Evolutionary conservation across 2,888 invertebrate species (phyloP).

Genomic region (Xestoiulus laeticollis): DNA sequence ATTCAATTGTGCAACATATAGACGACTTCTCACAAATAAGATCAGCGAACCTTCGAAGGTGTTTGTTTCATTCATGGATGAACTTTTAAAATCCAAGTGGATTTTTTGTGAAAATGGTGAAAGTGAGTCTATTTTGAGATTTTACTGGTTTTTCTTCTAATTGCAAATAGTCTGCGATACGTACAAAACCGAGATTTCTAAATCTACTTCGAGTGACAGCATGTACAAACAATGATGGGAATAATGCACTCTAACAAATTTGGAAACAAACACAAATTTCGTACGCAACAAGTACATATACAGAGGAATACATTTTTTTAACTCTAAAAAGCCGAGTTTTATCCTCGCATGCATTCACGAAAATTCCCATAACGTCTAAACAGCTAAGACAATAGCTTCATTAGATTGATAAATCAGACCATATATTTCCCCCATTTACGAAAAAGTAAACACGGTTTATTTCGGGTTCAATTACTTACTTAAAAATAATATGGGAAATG

Average conservation of each 20-base stretch:
- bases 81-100: neutral
- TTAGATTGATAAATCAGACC: no score
- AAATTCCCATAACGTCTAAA: no score
- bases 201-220: neutral
- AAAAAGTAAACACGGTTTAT: no score
- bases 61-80: neutral
- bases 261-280: neutral
- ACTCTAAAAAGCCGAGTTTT: neutral
- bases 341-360: neutral
- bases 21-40: neutral
- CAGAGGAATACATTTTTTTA: no score
- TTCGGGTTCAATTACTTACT: no score
- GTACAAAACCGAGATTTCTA: neutral
- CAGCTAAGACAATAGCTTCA: no score
- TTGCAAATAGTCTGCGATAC: neutral
- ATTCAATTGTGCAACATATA: neutral
- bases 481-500: no score
- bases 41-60: neutral
- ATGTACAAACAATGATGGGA: neutral
- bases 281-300: neutral
- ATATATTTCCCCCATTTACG: no score
- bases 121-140: neutral
- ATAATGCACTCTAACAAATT: neutral
- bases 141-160: neutral
- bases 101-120: neutral